These are phyloP conservation scores for Phrixothrix hirtus DNA, from an alignment of 2,888 invertebrate genomes.

Conservation along the genomic window DNA sequence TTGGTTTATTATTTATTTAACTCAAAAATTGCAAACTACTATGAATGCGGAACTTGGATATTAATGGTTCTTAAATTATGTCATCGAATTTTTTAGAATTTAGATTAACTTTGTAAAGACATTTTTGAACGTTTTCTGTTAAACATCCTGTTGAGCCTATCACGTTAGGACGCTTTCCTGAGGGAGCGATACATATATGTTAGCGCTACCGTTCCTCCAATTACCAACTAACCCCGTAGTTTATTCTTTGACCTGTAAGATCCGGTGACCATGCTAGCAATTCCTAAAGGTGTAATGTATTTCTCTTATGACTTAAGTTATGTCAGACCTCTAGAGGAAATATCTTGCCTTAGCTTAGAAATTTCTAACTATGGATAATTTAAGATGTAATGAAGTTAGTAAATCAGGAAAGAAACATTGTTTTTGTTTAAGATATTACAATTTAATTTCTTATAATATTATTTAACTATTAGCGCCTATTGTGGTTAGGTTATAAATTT, in stretches of 20 bases:
- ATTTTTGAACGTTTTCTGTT: conserved; percentile 9
- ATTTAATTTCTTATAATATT: background rate
- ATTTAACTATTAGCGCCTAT: too few relatives aligned
- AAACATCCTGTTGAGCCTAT: conserved; percentile 22
- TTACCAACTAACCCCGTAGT: conserved; percentile 48
- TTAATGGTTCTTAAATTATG: background rate
- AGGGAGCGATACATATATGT: conserved; percentile 43
- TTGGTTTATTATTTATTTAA: conserved; percentile 1
- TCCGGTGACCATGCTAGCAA: conserved; percentile 52
- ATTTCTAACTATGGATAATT: conserved; percentile 15
- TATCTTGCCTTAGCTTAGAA: conserved; percentile 23
- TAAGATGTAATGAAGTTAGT: conserved; percentile 19
- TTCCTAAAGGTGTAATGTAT: conserved; percentile 55
- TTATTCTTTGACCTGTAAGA: conserved; percentile 53
- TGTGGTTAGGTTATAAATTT: too few relatives aligned
- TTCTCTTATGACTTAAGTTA: conserved; percentile 53
- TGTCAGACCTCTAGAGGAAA: conserved; percentile 35
- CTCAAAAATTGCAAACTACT: background rate
- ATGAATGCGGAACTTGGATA: background rate
- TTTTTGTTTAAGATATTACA: too few relatives aligned
- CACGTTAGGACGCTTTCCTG: conserved; percentile 25
- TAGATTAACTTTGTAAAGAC: background rate
- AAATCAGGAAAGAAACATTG: too few relatives aligned
- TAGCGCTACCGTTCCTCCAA: conserved; percentile 45
- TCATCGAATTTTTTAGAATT: background rate